These are phyloP conservation scores for Panurus biarmicus DNA, from an alignment of 2,113 vertebrate species.

Conservation along the genomic window DNA sequence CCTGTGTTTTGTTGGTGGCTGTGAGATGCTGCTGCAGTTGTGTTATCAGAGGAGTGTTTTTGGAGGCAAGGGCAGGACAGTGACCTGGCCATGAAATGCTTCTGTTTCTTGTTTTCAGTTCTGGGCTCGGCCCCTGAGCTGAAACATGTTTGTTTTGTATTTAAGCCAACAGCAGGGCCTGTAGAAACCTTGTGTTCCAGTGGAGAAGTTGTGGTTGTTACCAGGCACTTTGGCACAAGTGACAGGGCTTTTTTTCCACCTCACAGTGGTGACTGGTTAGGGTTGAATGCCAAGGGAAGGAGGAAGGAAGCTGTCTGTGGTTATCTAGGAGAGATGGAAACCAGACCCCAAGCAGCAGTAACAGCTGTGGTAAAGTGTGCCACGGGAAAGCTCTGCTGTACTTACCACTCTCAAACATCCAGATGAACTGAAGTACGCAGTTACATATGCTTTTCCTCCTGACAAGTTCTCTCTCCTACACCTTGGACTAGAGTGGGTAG, in stretches of 20 bases:
- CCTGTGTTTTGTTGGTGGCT: background rate
- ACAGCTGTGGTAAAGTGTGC: conserved; percentile 16
- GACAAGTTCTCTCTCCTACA: background rate
- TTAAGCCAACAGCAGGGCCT: background rate
- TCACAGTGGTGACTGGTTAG: background rate
- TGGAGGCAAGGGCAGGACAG: background rate
- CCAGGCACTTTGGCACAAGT: conserved; percentile 39
- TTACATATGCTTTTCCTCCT: background rate
- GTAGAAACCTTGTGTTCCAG: background rate
- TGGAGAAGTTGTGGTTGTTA: background rate
- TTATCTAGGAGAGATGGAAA: background rate
- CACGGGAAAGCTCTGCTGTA: background rate
- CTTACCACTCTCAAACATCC: background rate
- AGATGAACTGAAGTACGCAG: background rate
- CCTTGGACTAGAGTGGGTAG: background rate
- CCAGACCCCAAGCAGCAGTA: conserved; percentile 2
- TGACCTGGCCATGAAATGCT: background rate
- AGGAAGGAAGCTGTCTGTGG: background rate
- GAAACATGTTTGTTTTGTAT: background rate
- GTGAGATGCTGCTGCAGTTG: background rate
- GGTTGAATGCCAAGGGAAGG: background rate
- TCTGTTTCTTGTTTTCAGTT: background rate
- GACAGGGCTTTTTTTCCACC: background rate
- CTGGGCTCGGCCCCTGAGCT: background rate
- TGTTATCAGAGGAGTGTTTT: background rate